A percentile compares a stretch with the other conserved stretches of the same genome.
Conservation (phyloP, 2,113 vertebrate genomes). For the Glaucidium brasilianum region DNA sequence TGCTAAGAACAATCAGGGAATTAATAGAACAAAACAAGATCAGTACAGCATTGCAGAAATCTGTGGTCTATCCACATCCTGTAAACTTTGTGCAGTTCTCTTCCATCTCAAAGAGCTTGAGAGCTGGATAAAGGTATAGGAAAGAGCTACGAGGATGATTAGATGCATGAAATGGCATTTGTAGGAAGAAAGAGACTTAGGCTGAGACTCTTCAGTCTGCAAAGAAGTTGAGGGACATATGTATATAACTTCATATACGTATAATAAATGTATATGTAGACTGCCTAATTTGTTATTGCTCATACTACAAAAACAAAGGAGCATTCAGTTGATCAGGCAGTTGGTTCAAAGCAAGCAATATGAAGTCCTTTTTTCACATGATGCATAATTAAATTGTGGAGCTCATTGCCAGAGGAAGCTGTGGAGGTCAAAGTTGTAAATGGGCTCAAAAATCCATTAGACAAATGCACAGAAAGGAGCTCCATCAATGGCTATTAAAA, state of each 20-base stretch:
- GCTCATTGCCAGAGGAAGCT: slow-evolving; percentile 14
- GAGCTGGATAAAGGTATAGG: neutral
- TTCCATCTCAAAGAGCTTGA: neutral
- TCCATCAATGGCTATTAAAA: slow-evolving; percentile 41
- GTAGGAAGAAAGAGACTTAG: neutral
- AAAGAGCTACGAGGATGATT: neutral
- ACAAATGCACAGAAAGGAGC: slow-evolving; percentile 28
- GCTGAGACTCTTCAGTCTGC: neutral
- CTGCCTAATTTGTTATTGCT: neutral
- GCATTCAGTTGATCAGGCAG: neutral
- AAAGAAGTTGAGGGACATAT: neutral
- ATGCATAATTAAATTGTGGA: slow-evolving; percentile 47
- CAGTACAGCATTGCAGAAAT: neutral
- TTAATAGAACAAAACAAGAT: neutral
- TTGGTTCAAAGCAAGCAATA: neutral
- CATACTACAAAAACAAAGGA: neutral
- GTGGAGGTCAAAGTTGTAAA: slow-evolving; percentile 31
- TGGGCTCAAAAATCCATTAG: slow-evolving; percentile 45
- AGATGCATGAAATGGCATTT: neutral
- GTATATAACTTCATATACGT: no score
- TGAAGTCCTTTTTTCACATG: slow-evolving; percentile 26
- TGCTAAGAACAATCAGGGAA: neutral
- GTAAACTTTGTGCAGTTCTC: neutral
- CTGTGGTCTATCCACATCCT: neutral
- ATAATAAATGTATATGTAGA: neutral